A percentile compares a stretch with the other conserved stretches of the same genome.
Conservation (phyloP, 2,888 invertebrate genomes). For the Athalia cordata region DNA sequence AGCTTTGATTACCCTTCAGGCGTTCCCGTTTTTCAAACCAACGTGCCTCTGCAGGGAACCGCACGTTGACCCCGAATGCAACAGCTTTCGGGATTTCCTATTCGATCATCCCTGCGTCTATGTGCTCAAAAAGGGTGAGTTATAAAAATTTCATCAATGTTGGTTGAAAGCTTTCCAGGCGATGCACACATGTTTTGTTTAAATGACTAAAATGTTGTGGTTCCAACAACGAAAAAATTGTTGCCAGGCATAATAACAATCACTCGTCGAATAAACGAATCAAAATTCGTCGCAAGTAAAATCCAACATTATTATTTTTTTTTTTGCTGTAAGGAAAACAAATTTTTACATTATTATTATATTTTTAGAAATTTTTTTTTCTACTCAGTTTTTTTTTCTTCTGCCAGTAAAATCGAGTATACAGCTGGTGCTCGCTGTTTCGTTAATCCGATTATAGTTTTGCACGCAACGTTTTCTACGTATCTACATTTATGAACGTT, state of each 20-base stretch:
- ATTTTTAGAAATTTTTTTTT: too few species aligned
- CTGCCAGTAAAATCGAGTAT: background rate
- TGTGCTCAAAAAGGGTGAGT: constrained; percentile 90
- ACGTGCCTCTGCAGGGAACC: constrained; percentile 95
- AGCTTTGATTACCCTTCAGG: constrained; percentile 90
- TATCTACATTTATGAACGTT: too few species aligned
- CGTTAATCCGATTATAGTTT: constrained; percentile 23
- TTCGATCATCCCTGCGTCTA: constrained; percentile 96
- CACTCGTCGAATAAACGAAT: too few species aligned
- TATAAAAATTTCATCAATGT: background rate
- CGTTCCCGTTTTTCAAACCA: constrained; percentile 94
- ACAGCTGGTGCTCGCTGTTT: background rate
- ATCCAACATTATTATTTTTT: too few species aligned
- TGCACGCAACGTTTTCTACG: background rate
- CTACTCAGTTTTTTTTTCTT: background rate
- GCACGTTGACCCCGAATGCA: constrained; percentile 92
- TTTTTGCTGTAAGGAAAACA: too few species aligned
- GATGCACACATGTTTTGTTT: too few species aligned
- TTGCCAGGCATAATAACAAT: too few species aligned
- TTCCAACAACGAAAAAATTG: too few species aligned
- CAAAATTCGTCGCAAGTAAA: too few species aligned
- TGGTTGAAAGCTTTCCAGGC: too few species aligned
- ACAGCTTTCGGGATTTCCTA: constrained; percentile 93
- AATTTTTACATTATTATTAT: too few species aligned
- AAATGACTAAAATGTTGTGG: too few species aligned